Evolutionary conservation across 2,888 invertebrate species (phyloP).

Genomic region (Holacanthella duospinosa): DNA sequence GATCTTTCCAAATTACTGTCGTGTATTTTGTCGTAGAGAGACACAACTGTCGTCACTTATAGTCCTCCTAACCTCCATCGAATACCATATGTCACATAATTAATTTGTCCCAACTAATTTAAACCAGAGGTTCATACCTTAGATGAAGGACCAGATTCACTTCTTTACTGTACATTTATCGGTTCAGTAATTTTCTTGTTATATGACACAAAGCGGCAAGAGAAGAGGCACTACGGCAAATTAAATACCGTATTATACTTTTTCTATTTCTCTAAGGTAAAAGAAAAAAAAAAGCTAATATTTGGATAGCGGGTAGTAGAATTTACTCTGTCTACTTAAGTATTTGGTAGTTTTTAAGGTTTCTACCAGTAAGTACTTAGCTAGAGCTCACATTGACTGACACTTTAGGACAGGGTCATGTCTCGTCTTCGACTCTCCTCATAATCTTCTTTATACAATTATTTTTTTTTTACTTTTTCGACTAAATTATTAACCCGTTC

Average conservation of each 20-base stretch:
- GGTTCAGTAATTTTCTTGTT: too few relatives aligned
- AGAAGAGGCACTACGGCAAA: background rate
- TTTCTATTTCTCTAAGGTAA: background rate
- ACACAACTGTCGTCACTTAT: too few relatives aligned
- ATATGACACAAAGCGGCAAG: too few relatives aligned
- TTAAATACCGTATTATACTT: background rate
- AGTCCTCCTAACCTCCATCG: background rate
- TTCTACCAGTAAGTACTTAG: background rate
- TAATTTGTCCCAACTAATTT: background rate
- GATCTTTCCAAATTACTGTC: too few relatives aligned
- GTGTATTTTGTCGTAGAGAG: too few relatives aligned
- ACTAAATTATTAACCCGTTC: too few relatives aligned
- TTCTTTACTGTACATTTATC: too few relatives aligned
- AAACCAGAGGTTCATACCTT: too few relatives aligned
- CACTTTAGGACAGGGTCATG: background rate
- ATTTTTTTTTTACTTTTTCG: too few relatives aligned
- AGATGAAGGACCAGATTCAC: too few relatives aligned
- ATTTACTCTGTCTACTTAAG: background rate
- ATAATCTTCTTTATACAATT: background rate
- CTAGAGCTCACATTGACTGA: background rate
- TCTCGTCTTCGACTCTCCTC: background rate
- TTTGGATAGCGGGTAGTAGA: background rate
- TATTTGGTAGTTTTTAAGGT: background rate
- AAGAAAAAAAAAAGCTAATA: conserved; percentile 1
- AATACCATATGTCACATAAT: background rate